phyloP scores from a whole-genome alignment of 2,888 invertebrate species.

The Muscina levida region DNA sequence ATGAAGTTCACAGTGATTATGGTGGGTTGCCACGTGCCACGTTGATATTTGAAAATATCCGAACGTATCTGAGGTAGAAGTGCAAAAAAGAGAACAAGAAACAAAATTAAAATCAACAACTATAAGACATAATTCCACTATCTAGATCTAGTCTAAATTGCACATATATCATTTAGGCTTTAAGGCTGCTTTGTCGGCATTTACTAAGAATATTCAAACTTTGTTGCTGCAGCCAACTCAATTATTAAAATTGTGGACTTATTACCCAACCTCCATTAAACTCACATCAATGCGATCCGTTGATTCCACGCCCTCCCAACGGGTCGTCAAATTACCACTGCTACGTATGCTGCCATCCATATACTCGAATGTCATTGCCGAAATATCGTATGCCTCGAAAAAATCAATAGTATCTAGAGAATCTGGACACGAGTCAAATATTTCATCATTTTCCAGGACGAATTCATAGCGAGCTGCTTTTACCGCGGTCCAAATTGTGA shows the following conservation, averaged over 20 bases:
- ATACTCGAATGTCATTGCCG: not conserved
- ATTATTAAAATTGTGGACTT: too few relatives aligned
- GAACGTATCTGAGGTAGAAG: slow-evolving; percentile 3
- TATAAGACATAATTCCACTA: too few relatives aligned
- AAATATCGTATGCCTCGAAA: not conserved
- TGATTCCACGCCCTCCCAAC: not conserved
- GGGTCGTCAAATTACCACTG: not conserved
- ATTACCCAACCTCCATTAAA: not conserved
- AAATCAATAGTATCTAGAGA: not conserved
- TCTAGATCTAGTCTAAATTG: too few relatives aligned
- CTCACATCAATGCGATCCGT: slow-evolving; percentile 17
- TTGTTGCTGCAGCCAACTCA: too few relatives aligned
- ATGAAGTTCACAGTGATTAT: not conserved
- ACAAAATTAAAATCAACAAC: too few relatives aligned
- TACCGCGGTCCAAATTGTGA: too few relatives aligned
- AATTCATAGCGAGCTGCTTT: not conserved
- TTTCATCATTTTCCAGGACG: not conserved
- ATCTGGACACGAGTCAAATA: not conserved
- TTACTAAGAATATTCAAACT: too few relatives aligned
- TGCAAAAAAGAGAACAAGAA: too few relatives aligned
- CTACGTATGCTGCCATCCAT: not conserved
- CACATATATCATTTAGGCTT: too few relatives aligned
- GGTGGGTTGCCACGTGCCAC: slow-evolving; percentile 26
- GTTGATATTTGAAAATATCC: slow-evolving; percentile 19
- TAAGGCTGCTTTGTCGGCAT: too few relatives aligned